Percentiles rank a stretch among this genome's conserved stretches.
Evolutionary conservation across 2,797 vertebrate species (phyloP).

Genomic region (Manis crassicaudata): DNA sequence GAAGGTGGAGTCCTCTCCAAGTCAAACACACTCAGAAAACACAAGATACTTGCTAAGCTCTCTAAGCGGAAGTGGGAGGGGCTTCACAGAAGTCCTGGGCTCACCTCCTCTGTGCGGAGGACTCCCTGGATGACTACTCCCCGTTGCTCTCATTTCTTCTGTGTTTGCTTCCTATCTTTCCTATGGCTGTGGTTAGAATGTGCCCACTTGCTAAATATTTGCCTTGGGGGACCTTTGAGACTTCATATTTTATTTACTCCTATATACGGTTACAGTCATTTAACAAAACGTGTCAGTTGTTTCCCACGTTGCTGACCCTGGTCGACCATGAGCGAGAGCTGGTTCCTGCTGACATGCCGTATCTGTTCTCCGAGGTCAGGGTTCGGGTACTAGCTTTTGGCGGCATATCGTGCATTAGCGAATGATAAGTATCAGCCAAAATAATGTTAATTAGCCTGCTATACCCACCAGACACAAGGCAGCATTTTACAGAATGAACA

Average conservation of each 20-base stretch:
- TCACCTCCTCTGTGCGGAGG: not conserved
- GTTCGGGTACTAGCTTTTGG: fast-evolving
- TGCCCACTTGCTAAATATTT: not conserved
- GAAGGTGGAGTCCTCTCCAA: not conserved
- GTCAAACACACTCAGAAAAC: not conserved
- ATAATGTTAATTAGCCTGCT: not conserved
- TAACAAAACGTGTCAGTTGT: not conserved
- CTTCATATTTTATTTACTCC: not conserved
- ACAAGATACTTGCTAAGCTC: not conserved
- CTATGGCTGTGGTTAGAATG: not conserved
- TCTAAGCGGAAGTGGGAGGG: fast-evolving
- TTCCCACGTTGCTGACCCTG: not conserved
- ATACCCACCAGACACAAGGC: no score
- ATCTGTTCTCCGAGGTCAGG: not conserved
- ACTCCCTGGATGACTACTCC: fast-evolving
- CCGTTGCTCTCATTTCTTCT: not conserved
- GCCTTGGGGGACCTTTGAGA: not conserved
- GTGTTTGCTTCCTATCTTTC: not conserved
- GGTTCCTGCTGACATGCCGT: not conserved
- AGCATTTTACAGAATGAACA: not conserved
- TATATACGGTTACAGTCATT: not conserved
- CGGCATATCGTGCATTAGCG: not conserved
- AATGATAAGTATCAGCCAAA: not conserved
- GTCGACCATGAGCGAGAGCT: fast-evolving
- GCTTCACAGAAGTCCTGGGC: not conserved